Conservation (phyloP, 2,113 vertebrate genomes). For the Lethenteron reissneri region DNA sequence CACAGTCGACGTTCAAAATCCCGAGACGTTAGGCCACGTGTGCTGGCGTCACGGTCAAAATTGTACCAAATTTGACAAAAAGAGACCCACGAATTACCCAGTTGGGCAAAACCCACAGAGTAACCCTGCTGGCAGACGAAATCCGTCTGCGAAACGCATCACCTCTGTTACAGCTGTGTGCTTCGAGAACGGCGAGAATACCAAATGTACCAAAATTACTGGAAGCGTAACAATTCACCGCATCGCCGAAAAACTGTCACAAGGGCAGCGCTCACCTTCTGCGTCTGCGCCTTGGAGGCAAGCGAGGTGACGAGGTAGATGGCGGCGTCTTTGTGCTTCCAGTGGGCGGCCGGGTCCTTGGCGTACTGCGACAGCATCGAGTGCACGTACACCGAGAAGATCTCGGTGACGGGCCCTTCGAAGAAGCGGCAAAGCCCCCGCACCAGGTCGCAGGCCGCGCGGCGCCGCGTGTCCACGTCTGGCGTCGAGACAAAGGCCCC, state of each 20-base stretch:
- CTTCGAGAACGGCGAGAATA: too few species aligned
- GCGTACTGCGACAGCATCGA: conserved; percentile 83
- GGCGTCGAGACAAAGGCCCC: conserved; percentile 5
- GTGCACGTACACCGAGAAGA: conserved; percentile 92
- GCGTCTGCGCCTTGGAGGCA: conserved; percentile 92
- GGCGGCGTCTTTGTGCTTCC: conserved; percentile 96
- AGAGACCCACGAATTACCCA: too few species aligned
- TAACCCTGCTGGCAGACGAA: too few species aligned
- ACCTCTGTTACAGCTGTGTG: too few species aligned
- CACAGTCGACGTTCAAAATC: too few species aligned
- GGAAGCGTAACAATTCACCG: too few species aligned
- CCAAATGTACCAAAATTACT: not conserved
- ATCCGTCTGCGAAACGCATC: too few species aligned
- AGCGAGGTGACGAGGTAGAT: conserved; percentile 93
- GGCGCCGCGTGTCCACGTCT: conserved; percentile 92
- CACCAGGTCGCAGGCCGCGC: conserved; percentile 87
- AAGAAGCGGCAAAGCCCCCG: conserved; percentile 89
- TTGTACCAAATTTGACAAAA: too few species aligned
- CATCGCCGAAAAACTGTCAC: too few species aligned
- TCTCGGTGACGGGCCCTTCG: conserved; percentile 76
- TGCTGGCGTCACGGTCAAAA: too few species aligned
- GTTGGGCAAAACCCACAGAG: too few species aligned
- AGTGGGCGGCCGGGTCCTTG: conserved; percentile 68
- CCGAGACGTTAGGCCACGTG: too few species aligned
- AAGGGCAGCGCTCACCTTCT: conserved; percentile 39